Evolutionary conservation across 2,113 vertebrate genomes (phyloP), one percentile per base, ranked within the genome.

Genomic region (Callopanchax toddi): DNA sequence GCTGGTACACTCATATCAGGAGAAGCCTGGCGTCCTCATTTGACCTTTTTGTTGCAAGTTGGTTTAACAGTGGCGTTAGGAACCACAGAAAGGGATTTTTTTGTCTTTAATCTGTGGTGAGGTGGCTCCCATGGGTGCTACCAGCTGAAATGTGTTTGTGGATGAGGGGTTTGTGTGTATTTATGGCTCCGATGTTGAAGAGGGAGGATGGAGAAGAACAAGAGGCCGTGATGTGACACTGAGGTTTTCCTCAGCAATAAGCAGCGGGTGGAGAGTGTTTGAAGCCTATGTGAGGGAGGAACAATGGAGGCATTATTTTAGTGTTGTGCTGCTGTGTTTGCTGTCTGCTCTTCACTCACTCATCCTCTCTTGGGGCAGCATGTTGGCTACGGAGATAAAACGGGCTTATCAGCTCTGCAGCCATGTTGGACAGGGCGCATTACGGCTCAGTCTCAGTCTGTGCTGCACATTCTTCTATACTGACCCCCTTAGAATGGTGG

Each of bases 221-320:
- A 60, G 63, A 18, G 56, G 68, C 52, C 62, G 46, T 64, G 62
- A 74, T 79, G 51, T 18, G 59, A 76, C 59, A 57, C 66, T 54
- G 69, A 71, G 62, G 26, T 61, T 71, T 71, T 36, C 66, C 32
- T 16, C 57, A 45, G 50, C 56, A 48, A 52, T 54, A 45, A 29
- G n/a, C 29, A 32, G 29, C 29, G 29, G 29, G 6, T 6, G 29
- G 51, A 58, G 57, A 18, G 17, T 65, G 42, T 78, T 66, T 83
- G 59, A 65, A 42, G 58, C 57, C 64, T 59, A 60, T 51, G 67
- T 34, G 52, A 29, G 50, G 62, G 37, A 29, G 60, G 42, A 84
- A 87, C 84, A 86, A 84, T 72, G 43, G 71, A 56, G 57, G 39
- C 61, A 56, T 87, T 85, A 65, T 82, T 81, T 67, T 59, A 53